Conservation (phyloP, 2,797 vertebrate species). For the Oreonectes daqikongensis region DNA sequence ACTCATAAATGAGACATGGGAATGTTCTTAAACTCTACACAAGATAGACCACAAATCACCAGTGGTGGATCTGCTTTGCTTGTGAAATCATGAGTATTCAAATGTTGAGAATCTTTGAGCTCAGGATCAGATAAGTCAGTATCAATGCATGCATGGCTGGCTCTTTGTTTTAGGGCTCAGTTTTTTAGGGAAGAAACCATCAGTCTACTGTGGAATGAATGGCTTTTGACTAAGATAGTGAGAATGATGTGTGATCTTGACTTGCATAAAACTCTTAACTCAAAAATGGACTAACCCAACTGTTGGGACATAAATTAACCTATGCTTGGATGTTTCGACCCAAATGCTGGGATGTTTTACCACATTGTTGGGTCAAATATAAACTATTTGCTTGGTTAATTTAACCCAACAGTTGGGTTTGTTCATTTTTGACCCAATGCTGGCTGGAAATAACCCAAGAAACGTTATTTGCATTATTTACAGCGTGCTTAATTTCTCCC, state of each 20-base stretch:
- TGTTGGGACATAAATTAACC: no score
- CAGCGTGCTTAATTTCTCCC: neutral
- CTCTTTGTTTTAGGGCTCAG: neutral
- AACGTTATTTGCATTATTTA: constrained; percentile 1
- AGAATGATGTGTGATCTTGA: constrained; percentile 34
- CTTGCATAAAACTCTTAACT: neutral
- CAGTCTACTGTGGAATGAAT: constrained; percentile 31
- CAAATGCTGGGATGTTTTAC: no score
- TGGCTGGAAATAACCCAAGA: no score
- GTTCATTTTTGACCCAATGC: no score
- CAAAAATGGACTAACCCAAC: no score
- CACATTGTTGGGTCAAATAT: no score
- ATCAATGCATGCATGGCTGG: constrained; percentile 4
- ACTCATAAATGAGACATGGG: constrained; percentile 45
- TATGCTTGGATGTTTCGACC: no score
- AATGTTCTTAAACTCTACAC: constrained; percentile 36
- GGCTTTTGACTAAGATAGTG: constrained; percentile 2
- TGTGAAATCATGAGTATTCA: constrained; percentile 19
- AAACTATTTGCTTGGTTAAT: no score
- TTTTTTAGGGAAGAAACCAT: constrained; percentile 21
- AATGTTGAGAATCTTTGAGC: constrained; percentile 19
- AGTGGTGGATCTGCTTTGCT: neutral
- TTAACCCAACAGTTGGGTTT: no score
- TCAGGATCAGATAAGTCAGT: constrained; percentile 18
- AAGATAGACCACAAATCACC: constrained; percentile 34